phyloP scores from a whole-genome alignment of 2,888 invertebrate genomes.

The Cantharis flavilabris region DNA sequence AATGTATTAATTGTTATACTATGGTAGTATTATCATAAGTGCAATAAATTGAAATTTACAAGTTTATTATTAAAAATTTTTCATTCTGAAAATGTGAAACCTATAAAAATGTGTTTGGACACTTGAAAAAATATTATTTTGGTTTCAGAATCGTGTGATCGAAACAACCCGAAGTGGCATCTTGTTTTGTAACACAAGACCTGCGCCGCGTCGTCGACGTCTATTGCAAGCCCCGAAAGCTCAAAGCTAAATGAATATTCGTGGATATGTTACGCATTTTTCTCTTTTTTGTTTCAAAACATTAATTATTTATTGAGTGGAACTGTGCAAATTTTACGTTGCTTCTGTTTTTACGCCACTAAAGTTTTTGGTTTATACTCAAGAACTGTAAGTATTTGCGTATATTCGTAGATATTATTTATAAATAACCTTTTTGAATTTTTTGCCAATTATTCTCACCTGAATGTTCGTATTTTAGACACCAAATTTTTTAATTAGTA shows the following conservation, averaged over 20 bases:
- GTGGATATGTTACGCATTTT: neutral
- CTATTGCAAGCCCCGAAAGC: constrained; percentile 15
- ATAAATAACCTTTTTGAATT: too few relatives aligned
- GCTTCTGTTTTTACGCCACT: neutral
- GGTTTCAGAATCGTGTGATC: neutral
- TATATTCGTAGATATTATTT: neutral
- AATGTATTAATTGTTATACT: too few relatives aligned
- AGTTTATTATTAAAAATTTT: neutral
- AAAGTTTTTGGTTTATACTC: neutral
- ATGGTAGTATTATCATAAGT: too few relatives aligned
- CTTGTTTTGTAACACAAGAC: constrained; percentile 16
- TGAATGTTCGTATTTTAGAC: neutral
- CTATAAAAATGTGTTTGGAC: neutral
- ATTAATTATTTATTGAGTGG: neutral
- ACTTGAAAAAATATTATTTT: neutral
- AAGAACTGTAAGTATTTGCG: neutral
- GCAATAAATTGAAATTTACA: too few relatives aligned
- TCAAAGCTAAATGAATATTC: constrained; percentile 8
- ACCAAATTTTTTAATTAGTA: neutral
- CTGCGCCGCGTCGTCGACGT: constrained; percentile 26
- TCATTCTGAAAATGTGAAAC: neutral
- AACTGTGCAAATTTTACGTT: neutral
- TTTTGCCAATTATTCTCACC: neutral
- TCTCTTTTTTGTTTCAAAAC: neutral
- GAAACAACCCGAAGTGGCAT: neutral